Conservation (phyloP, 2,113 vertebrate genomes). For the Mustelus asterias region DNA sequence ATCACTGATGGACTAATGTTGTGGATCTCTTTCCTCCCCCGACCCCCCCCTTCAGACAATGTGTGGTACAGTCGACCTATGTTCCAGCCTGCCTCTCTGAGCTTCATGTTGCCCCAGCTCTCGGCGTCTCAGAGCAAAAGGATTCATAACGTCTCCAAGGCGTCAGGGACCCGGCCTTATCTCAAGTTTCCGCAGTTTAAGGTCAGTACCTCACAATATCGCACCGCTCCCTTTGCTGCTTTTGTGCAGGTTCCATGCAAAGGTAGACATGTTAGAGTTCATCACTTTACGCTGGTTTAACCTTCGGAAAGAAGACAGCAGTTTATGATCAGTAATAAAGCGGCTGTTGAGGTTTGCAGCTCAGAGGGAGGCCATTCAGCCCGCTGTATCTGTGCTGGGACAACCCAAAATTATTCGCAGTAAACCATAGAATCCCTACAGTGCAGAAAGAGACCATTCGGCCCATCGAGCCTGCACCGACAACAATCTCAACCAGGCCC, state of each 20-base stretch:
- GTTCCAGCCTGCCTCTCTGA: slow-evolving; percentile 40
- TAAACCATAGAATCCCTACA: no score
- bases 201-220: slow-evolving; percentile 45
- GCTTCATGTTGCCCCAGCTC: slow-evolving; percentile 39
- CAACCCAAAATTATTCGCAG: neutral
- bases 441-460: no score
- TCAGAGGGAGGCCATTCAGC: neutral
- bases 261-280: no score
- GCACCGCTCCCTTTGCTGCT: neutral
- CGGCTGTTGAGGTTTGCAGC: neutral
- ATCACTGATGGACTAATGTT: neutral
- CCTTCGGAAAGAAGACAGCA: neutral
- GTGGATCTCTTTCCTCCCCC: neutral
- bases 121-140: slow-evolving; percentile 43
- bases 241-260: neutral
- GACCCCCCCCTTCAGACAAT: slow-evolving; percentile 40
- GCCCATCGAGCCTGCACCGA: no score
- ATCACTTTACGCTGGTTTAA: neutral
- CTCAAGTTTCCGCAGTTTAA: slow-evolving; percentile 49
- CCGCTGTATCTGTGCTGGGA: neutral
- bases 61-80: slow-evolving; percentile 41
- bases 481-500: no score
- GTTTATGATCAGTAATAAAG: neutral
- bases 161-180: slow-evolving; percentile 43
- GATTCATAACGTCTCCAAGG: slow-evolving; percentile 43